Evolutionary conservation across 2,888 invertebrate genomes (phyloP).

Genomic region (Rhaphigaster nebulosa): DNA sequence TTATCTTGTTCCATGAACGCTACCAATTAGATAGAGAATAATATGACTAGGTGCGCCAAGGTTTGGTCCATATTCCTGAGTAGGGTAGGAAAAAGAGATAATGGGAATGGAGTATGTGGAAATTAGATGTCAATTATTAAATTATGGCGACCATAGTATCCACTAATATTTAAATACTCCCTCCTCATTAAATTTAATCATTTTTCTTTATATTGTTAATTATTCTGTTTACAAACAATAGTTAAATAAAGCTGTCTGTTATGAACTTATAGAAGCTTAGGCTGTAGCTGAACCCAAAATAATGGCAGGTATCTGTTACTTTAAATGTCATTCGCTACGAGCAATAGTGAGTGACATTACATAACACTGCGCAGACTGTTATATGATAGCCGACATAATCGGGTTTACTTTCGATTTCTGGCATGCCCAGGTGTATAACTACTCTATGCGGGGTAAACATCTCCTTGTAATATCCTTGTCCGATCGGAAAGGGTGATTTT

Average conservation of each 20-base stretch:
- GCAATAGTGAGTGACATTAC: background rate
- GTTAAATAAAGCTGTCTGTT: background rate
- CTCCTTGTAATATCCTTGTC: background rate
- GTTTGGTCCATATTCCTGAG: no score
- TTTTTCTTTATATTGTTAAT: background rate
- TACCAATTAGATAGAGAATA: no score
- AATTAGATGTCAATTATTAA: no score
- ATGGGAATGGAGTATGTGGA: no score
- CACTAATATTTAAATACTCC: no score
- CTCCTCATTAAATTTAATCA: background rate
- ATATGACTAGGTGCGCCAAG: no score
- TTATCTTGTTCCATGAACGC: no score
- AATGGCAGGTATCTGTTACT: background rate
- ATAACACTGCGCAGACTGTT: background rate
- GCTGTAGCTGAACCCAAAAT: background rate
- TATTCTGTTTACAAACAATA: background rate
- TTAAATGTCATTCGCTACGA: background rate
- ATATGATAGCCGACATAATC: background rate
- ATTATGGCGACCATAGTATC: no score
- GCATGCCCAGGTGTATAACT: background rate
- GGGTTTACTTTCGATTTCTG: slow-evolving; percentile 10
- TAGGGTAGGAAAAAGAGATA: no score
- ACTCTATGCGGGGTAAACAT: background rate
- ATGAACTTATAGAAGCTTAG: background rate
- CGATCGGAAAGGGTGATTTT: background rate